Conservation (phyloP, 1,140 invertebrate species). For the Caenorhabditis latens region DNA sequence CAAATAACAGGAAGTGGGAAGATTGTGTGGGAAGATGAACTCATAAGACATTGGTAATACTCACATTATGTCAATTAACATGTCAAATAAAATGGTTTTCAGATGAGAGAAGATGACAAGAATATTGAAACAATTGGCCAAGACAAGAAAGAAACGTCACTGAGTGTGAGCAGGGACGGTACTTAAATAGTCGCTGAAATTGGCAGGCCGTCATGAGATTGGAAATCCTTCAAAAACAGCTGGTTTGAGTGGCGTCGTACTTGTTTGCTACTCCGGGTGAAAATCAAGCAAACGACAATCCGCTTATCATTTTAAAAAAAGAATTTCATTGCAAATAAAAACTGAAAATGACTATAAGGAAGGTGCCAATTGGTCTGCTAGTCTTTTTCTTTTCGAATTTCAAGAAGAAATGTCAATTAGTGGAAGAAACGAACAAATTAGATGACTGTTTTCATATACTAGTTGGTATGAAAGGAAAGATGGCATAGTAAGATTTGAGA, state of each 20-base stretch:
- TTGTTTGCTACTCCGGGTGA: neutral
- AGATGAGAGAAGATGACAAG: neutral
- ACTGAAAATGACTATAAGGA: no score
- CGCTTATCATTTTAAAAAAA: neutral
- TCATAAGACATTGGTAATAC: neutral
- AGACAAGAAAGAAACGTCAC: neutral
- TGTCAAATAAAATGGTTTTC: neutral
- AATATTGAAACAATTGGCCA: neutral
- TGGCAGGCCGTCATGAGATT: neutral
- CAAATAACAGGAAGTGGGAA: constrained; percentile 12
- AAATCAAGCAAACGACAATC: constrained; percentile 22
- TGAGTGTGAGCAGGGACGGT: neutral
- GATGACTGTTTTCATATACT: neutral
- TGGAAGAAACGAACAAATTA: neutral
- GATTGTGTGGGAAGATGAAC: constrained; percentile 12
- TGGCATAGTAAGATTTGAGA: constrained; percentile 50
- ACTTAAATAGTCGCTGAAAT: constrained; percentile 39
- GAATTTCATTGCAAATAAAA: neutral
- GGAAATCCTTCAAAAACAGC: constrained; percentile 1
- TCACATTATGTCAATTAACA: constrained; percentile 37
- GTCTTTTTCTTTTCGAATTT: neutral
- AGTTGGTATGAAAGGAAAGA: neutral
- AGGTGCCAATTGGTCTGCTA: constrained; percentile 42
- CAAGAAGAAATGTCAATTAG: constrained; percentile 31
- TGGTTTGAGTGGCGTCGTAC: constrained; percentile 28